Base-by-base conservation (phyloP, 2,888 invertebrate species). In the Machimus atricapillus region DNA sequence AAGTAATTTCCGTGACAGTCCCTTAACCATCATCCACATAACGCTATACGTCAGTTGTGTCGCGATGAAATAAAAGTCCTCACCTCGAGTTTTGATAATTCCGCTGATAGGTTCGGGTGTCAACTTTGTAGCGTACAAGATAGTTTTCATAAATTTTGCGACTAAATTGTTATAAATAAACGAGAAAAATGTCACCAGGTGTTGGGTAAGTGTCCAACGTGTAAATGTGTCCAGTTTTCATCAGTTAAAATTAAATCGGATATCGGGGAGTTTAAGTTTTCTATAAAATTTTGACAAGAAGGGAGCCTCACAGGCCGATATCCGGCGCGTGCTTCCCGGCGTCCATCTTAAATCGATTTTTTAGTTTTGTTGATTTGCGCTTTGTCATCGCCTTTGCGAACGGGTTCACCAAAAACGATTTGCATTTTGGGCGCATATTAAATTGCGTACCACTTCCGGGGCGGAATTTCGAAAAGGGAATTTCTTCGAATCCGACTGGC, bases 311-410 rank as follows among this genome's bases (percentile, higher is more conserved):
- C 16, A 16, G 43, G 19, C 52, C 19, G 31, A 46, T 81, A 87
- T 83, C 66, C 85, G 85, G 87, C 89, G 90, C 90, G 90, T 90
- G 90, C 89, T 89, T 89, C 43, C 86, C 89, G 90, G 90, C 90
- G 90, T 90, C 90, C 89, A 89, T 90, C 78, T 86, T 86, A 86
- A 86, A 86, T 86, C 86, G 58, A 86, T 86, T 78, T 58, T 77
- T 56, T 56, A 34, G 19, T 66, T 86, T 66, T 66, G 66, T 66
- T 66, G 66, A 12, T 66, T 66, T 66, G 14, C 66, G 66, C 66
- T 66, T 66, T 66, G 66, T 66, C 66, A 66, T 66, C 27, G 66
- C 12, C 14, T 8, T 23, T 8, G n/a, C 6, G n/a, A 52, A n/a
- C 14, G 66, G 19, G 9, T 23, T 66, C 19, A 58, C n/a, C n/a